Conservation (phyloP, 1,140 invertebrate genomes). For the Drosophila pseudoobscura region DNA sequence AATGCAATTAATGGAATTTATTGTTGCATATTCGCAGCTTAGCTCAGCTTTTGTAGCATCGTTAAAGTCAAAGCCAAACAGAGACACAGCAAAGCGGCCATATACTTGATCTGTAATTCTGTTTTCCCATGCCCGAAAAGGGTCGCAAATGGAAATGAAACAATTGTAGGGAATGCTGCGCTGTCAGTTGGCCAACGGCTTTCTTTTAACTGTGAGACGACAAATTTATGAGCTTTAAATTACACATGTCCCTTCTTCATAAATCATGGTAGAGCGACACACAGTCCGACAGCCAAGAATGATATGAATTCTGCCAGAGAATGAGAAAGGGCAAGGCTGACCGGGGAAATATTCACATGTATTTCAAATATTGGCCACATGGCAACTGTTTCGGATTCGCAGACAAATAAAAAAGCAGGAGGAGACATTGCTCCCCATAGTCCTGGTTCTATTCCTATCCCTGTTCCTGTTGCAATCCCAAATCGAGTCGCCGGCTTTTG, state of each 20-base stretch:
- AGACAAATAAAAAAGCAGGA: slow-evolving; percentile 30
- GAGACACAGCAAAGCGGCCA: slow-evolving; percentile 20
- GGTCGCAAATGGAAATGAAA: no score
- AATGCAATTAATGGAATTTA: slow-evolving; percentile 82
- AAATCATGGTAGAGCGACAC: slow-evolving; percentile 59
- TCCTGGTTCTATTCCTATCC: slow-evolving; percentile 8
- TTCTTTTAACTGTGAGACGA: slow-evolving; percentile 39
- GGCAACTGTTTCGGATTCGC: slow-evolving; percentile 63
- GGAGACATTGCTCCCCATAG: slow-evolving; percentile 24
- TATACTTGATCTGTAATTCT: neutral
- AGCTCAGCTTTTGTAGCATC: slow-evolving; percentile 23
- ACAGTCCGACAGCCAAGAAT: slow-evolving; percentile 25
- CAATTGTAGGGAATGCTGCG: no score
- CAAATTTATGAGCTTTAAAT: slow-evolving; percentile 80
- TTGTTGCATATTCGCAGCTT: slow-evolving; percentile 62
- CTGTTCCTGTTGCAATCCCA: slow-evolving; percentile 46
- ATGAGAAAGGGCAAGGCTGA: slow-evolving; percentile 6
- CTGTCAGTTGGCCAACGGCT: neutral
- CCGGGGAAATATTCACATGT: slow-evolving; percentile 71
- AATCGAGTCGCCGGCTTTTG: slow-evolving; percentile 63
- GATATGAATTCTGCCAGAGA: slow-evolving; percentile 44
- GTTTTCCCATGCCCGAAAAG: no score
- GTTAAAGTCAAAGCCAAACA: slow-evolving; percentile 41
- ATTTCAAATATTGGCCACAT: slow-evolving; percentile 67
- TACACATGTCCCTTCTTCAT: slow-evolving; percentile 74